phyloP scores from a whole-genome alignment of 2,113 vertebrate genomes.

The Indicator maculatus region DNA sequence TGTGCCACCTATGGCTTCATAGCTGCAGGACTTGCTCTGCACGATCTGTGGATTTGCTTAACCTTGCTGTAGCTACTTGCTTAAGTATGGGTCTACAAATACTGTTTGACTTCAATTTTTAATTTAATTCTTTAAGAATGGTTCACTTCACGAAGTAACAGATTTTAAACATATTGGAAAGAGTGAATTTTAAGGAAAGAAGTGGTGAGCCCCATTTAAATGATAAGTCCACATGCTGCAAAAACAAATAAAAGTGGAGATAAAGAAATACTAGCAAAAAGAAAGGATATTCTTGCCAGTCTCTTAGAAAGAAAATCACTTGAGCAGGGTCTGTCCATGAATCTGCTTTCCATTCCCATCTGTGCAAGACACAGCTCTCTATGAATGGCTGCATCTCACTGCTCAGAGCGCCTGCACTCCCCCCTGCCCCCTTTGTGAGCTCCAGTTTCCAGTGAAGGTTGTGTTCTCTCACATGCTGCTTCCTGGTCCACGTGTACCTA shows the following conservation, averaged over 20 bases:
- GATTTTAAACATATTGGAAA: background rate
- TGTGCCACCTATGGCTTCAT: background rate
- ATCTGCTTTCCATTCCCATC: background rate
- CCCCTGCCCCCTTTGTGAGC: background rate
- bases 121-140: background rate
- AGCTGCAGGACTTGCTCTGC: background rate
- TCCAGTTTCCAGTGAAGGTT: background rate
- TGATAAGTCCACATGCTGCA: background rate
- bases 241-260: constrained; percentile 4
- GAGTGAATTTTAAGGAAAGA: background rate
- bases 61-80: background rate
- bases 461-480: background rate
- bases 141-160: background rate
- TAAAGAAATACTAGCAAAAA: background rate
- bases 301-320: constrained; percentile 18
- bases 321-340: background rate
- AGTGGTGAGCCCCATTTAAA: background rate
- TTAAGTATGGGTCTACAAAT: background rate
- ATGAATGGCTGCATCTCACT: background rate
- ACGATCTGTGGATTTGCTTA: background rate
- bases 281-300: background rate
- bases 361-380: background rate
- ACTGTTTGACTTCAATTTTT: background rate
- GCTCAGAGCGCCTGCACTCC: background rate
- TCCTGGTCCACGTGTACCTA: background rate